Conservation (phyloP, 2,888 invertebrate species). For the Sesia bembeciformis region DNA sequence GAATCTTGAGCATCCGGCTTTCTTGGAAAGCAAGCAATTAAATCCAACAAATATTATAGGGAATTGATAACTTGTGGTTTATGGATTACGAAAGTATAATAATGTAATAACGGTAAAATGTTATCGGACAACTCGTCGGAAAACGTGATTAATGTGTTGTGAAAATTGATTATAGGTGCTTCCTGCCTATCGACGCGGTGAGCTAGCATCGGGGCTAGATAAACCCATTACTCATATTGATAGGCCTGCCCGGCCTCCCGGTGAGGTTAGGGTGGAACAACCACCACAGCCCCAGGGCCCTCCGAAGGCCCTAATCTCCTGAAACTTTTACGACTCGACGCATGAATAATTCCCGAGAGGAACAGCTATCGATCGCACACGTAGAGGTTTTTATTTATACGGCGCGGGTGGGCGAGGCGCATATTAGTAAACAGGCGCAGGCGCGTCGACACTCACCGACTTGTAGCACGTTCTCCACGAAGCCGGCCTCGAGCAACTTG, state of each 20-base stretch:
- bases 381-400: conserved; percentile 74
- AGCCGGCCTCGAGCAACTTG: conserved; percentile 86
- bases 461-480: conserved; percentile 90
- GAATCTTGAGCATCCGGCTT: conserved; percentile 42
- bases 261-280: neutral
- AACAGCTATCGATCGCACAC: conserved; percentile 74
- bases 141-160: no score
- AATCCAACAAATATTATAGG: no score
- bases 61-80: no score
- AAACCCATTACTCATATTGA: conserved; percentile 22
- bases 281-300: conserved; percentile 10
- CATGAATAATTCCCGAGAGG: conserved; percentile 74
- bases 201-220: conserved; percentile 22
- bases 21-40: no score
- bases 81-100: no score
- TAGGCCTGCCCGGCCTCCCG: conserved; percentile 1
- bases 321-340: conserved; percentile 62
- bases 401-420: conserved; percentile 73
- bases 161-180: conserved; percentile 8
- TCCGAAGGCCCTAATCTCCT: conserved; percentile 55
- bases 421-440: conserved; percentile 74
- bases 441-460: conserved; percentile 83
- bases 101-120: no score
- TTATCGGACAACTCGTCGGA: no score
- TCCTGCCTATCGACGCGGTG: conserved; percentile 28